Evolutionary conservation across 2,797 vertebrate species (phyloP).

Genomic region (Buphagus erythrorhynchus): DNA sequence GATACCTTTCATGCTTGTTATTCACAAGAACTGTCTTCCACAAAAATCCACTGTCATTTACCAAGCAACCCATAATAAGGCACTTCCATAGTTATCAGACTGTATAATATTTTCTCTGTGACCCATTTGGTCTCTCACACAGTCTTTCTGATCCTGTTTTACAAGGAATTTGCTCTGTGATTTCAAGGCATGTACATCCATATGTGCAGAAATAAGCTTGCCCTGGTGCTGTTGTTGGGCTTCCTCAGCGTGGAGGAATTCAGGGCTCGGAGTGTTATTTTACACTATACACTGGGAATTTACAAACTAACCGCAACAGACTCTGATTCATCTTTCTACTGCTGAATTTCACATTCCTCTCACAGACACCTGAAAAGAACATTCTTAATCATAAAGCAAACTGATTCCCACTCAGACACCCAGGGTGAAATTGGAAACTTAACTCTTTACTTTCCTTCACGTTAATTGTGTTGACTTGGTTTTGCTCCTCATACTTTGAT

Average conservation of each 20-base stretch:
- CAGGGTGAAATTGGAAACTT: background rate
- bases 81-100: accelerated
- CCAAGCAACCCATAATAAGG: background rate
- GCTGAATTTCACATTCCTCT: constrained; percentile 52
- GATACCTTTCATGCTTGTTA: background rate
- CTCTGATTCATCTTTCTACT: constrained; percentile 65
- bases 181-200: background rate
- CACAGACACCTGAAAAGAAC: constrained; percentile 67
- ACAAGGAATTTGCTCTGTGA: background rate
- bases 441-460: constrained; percentile 14
- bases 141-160: background rate
- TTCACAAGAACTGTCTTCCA: background rate
- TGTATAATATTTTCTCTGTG: background rate
- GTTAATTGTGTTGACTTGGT: background rate
- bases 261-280: background rate
- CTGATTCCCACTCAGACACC: background rate
- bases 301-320: constrained; percentile 60
- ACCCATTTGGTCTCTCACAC: background rate
- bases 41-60: background rate
- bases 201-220: background rate
- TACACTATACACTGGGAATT: constrained; percentile 17
- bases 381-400: constrained; percentile 29
- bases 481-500: background rate
- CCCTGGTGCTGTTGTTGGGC: background rate
- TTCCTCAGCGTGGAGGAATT: background rate